A percentile compares a stretch with the other conserved stretches of the same genome.
These are phyloP conservation scores for human (Homo sapiens) DNA, from an alignment of 2,113 vertebrate species.

Conservation along the genomic window DNA sequence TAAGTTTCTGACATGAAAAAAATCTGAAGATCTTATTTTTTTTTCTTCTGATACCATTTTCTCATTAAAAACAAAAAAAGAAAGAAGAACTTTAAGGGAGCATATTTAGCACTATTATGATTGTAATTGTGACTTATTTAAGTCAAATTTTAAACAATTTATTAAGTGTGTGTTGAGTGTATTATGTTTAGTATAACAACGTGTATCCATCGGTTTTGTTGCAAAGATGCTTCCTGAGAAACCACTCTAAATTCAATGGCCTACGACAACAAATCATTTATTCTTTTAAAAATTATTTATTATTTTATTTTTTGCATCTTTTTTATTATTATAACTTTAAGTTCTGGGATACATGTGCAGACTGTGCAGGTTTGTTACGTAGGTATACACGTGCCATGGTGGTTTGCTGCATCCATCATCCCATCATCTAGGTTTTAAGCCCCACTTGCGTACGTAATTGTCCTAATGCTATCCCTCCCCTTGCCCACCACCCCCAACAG, in stretches of 20 bases:
- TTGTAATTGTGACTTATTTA: not conserved
- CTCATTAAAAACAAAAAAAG: not conserved
- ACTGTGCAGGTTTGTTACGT: too few relatives aligned
- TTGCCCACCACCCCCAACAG: too few relatives aligned
- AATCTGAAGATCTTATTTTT: not conserved
- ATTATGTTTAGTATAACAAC: not conserved
- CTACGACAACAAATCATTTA: not conserved
- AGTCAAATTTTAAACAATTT: not conserved
- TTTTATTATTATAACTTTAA: too few relatives aligned
- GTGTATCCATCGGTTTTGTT: not conserved
- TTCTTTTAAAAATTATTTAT: not conserved
- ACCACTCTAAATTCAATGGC: not conserved
- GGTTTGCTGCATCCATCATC: too few relatives aligned
- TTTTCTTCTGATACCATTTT: not conserved
- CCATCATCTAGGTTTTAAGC: too few relatives aligned
- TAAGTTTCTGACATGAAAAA: not conserved
- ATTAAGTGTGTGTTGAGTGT: not conserved
- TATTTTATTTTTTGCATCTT: not conserved
- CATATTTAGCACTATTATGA: not conserved
- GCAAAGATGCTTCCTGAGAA: not conserved
- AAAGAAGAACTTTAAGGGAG: not conserved
- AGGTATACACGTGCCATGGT: too few relatives aligned
- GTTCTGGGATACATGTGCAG: too few relatives aligned
- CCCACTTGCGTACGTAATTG: too few relatives aligned
- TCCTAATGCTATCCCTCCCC: too few relatives aligned